Conservation (phyloP, 2,113 vertebrate species). For the Pristiophorus japonicus region DNA sequence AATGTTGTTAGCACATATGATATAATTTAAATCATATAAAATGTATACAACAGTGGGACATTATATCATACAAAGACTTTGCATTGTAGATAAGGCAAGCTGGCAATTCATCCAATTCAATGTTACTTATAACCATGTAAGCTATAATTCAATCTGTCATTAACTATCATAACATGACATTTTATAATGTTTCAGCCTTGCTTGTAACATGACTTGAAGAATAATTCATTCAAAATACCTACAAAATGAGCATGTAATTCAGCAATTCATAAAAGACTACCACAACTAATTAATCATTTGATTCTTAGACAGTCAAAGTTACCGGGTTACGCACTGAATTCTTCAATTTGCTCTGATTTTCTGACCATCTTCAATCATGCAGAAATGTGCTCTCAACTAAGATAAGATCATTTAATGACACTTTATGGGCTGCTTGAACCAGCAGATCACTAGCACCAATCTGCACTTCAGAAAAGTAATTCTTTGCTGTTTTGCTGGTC, state of each 20-base stretch:
- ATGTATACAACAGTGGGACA: not conserved
- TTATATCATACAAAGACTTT: not conserved
- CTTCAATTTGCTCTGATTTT: not conserved
- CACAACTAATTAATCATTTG: not conserved
- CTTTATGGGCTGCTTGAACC: not conserved
- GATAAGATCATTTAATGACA: not conserved
- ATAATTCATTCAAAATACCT: not conserved
- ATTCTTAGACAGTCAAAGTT: not conserved
- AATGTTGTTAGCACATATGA: not conserved
- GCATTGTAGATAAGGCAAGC: not conserved
- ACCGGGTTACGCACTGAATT: not conserved
- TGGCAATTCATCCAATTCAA: not conserved
- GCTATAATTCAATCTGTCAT: not conserved
- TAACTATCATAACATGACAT: not conserved
- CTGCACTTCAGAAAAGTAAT: not conserved
- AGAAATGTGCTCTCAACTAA: not conserved
- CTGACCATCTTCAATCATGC: not conserved
- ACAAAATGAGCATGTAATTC: not conserved
- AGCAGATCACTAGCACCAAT: not conserved
- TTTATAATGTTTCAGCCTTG: not conserved
- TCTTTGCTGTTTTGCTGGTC: not conserved
- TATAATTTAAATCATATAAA: not conserved
- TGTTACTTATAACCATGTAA: not conserved
- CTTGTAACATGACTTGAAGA: not conserved
- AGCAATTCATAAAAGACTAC: not conserved